These are phyloP conservation scores for Brotula barbata DNA, from an alignment of 2,797 vertebrate genomes.

Conservation along the genomic window DNA sequence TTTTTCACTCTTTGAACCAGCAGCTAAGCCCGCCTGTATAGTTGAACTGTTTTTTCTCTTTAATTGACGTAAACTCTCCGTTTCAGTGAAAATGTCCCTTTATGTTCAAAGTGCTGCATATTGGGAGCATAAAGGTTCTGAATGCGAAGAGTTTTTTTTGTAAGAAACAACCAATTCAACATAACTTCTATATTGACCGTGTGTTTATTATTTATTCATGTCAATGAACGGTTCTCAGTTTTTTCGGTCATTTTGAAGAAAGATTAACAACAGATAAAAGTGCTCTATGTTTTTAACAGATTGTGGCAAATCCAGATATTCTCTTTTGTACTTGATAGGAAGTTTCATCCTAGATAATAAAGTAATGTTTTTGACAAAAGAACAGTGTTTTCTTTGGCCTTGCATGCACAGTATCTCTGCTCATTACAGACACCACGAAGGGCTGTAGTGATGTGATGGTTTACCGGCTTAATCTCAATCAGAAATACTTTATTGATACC, in stretches of 20 bases:
- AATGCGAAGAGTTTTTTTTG: slow-evolving; percentile 65
- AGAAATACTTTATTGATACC: too few species aligned
- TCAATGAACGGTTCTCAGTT: slow-evolving; percentile 74
- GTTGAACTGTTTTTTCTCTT: slow-evolving; percentile 61
- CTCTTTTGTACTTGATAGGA: slow-evolving; percentile 94
- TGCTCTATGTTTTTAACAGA: slow-evolving; percentile 89
- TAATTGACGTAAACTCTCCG: slow-evolving; percentile 72
- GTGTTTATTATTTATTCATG: slow-evolving; percentile 86
- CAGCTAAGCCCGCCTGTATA: slow-evolving; percentile 70
- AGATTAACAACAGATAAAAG: slow-evolving; percentile 69
- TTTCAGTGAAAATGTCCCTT: slow-evolving; percentile 84
- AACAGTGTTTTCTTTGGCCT: slow-evolving; percentile 78
- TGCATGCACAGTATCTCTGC: too few species aligned
- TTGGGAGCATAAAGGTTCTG: slow-evolving; percentile 85
- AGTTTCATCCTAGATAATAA: slow-evolving; percentile 92
- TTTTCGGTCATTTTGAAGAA: slow-evolving; percentile 72
- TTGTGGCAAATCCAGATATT: slow-evolving; percentile 87
- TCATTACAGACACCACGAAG: neutral
- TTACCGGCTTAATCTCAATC: too few species aligned
- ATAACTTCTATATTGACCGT: slow-evolving; percentile 77
- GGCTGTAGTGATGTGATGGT: too few species aligned
- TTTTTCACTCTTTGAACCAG: slow-evolving; percentile 76
- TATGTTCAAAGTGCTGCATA: slow-evolving; percentile 85
- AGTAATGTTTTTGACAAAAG: slow-evolving; percentile 87
- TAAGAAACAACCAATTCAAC: slow-evolving; percentile 74